Evolutionary conservation across 2,113 vertebrate genomes (phyloP).

Genomic region (Tetrao urogallus): DNA sequence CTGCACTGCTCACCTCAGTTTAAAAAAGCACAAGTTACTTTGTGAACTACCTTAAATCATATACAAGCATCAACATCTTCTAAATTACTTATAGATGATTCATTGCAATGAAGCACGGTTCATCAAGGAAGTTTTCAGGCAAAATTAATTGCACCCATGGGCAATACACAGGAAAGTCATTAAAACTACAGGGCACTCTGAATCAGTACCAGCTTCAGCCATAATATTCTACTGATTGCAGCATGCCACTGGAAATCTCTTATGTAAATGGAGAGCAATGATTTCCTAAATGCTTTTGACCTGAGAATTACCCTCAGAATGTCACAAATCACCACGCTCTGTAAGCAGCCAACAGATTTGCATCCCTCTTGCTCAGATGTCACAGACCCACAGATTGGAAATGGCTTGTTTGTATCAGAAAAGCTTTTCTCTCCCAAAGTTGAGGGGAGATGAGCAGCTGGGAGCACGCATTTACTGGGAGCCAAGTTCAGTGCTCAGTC

Average conservation of each 20-base stretch:
- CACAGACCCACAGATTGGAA: neutral
- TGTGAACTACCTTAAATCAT: neutral
- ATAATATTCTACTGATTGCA: neutral
- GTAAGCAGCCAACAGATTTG: neutral
- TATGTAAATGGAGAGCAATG: neutral
- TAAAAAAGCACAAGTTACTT: neutral
- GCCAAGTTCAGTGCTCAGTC: neutral
- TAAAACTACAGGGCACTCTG: neutral
- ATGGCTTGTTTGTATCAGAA: neutral
- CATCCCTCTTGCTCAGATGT: neutral
- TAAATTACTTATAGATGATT: neutral
- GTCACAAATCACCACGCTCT: accelerated
- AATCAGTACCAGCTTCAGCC: neutral
- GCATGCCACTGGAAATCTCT: neutral
- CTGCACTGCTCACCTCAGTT: neutral
- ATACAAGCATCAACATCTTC: neutral
- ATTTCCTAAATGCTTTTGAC: neutral
- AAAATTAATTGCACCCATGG: neutral
- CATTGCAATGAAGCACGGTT: neutral
- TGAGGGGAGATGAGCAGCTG: neutral
- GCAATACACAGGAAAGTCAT: neutral
- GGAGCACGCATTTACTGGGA: neutral
- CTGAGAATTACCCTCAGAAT: neutral
- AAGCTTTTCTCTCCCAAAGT: neutral
- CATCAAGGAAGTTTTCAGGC: neutral